These are phyloP conservation scores for Caenorhabditis remanei DNA, from an alignment of 1,140 invertebrate species.

Conservation along the genomic window DNA sequence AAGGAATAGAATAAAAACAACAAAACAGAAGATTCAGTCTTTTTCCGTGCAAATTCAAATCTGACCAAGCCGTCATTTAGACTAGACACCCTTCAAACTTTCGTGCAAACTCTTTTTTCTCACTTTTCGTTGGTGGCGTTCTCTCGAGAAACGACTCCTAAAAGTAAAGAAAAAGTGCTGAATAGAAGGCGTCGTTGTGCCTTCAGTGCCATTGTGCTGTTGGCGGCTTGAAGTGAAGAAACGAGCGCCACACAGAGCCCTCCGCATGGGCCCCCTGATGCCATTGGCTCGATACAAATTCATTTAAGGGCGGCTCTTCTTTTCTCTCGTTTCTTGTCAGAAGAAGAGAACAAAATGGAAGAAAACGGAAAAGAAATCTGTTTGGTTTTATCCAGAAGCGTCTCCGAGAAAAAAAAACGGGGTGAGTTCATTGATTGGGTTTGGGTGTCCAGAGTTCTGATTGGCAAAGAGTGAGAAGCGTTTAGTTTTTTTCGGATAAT, in stretches of 20 bases:
- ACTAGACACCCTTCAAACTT: background rate
- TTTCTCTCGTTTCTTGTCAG: slow-evolving; percentile 46
- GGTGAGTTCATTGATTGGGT: background rate
- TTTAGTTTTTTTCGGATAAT: background rate
- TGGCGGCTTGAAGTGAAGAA: slow-evolving; percentile 27
- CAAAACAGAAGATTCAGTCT: no score
- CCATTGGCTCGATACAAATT: slow-evolving; percentile 56
- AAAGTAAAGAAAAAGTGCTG: slow-evolving; percentile 51
- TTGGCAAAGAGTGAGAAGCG: background rate
- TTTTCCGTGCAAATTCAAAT: no score
- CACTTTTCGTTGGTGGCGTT: background rate
- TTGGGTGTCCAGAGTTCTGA: background rate
- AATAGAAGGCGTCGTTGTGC: slow-evolving; percentile 1
- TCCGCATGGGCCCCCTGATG: slow-evolving; percentile 29
- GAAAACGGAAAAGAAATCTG: slow-evolving; percentile 1
- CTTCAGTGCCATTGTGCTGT: slow-evolving; percentile 11
- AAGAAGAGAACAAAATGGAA: background rate
- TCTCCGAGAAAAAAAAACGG: background rate
- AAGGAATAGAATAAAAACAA: no score
- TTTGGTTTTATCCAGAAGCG: slow-evolving; percentile 46
- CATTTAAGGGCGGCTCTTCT: slow-evolving; percentile 45
- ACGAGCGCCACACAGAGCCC: slow-evolving; percentile 27
- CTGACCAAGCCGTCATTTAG: no score
- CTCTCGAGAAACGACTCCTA: background rate
- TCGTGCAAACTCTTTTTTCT: background rate